Base-by-base conservation (phyloP, 1,140 invertebrate species). In the Zaprionus davidi region DNA sequence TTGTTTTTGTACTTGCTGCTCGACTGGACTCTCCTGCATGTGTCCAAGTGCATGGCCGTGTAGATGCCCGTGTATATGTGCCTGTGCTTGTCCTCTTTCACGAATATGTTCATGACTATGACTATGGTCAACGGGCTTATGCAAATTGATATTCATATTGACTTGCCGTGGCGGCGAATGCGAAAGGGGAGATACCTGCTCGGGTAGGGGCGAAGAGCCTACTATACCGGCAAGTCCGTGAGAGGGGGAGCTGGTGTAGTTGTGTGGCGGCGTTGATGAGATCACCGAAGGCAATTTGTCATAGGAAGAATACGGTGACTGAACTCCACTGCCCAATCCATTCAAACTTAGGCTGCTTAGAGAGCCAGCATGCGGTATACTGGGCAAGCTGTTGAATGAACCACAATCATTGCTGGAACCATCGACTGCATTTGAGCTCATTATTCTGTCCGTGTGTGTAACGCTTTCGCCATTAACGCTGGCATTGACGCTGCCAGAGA, bases 311-410 rank as follows among this genome's bases (percentile, higher is more conserved):
- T 96, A 96, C 62, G 96, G 95, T 74, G 96, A 95, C 91, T 95
- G 95, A 73, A 95, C 94, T 1, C 94, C 94, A 22, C 46, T 49
- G 17, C 71, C 65, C 76, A 96, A 94, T 57, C 95, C 94, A 24
- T 72, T 78, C 76, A 97, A 92, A 2, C 87, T 94, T 80, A 96
- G 95, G 38, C 94, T 95, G 31, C 94, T 95, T 53, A 96, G 93
- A 60, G 95, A 95, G 93, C 97, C 97, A 93, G 98, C 98, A 15
- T 85, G 83, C 13, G 57, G 91, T 4, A 36, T 22, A 6, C 38
- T 28, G 11, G 98, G 97, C 95, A 99, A 98, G 60, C 98, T 97
- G 22, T 97, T 97, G 93, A 98, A 98, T 75, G 96, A 95, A 36
- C 95, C 95, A 46, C 96, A 95, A 44, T 96, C 95, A 82, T 95